Base-by-base conservation (phyloP, 2,888 invertebrate species). In the Conchocele bisecta region DNA sequence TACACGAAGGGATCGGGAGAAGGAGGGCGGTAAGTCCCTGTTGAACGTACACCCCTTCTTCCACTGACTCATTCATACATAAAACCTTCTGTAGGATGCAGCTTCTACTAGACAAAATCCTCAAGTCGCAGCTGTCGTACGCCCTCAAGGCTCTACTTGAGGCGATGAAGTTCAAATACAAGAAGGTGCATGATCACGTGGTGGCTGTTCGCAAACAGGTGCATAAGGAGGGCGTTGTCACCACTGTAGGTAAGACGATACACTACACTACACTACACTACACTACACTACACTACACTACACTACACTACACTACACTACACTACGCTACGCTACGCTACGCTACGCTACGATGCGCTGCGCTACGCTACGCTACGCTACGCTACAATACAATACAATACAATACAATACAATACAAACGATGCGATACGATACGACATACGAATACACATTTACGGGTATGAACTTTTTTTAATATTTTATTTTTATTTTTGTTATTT, bases 111-210 rank as follows among this genome's bases (percentile, higher is more conserved):
- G 82, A 85, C n/a, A 83, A 88, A 57, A 81, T 89, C 2, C 51
- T 74, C 7, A 70, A 81, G 6, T 82, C 85, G 3, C 81, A 79
- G 51, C 51, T 81, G 24, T 73, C 81, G 4, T 77, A 78, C 39
- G 83, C 85, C 31, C 77, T 87, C 46, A 87, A 87, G 53, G 72
- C 84, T 2, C 65, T 87, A 29, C 81, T 84, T 72, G 88, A 89
- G 44, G 83, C 84, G 41, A 77, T 90, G 56, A 89, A 88, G 58
- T 84, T 83, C 67, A 88, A 89, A 63, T 85, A 88, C 73, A 84
- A 83, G 35, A 72, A 79, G 7, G 56, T 89, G 17, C 80, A 88
- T 53, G 87, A 87, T 20, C 68, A 76, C 11, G 80, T 88, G 20
- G 81, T 82, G 66, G 80, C 79, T 33, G 82, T 85, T n/a, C 57